Evolutionary conservation across 1,140 invertebrate genomes (phyloP), one percentile per base, ranked within the genome.

Genomic region (Drosophila bipectinata): DNA sequence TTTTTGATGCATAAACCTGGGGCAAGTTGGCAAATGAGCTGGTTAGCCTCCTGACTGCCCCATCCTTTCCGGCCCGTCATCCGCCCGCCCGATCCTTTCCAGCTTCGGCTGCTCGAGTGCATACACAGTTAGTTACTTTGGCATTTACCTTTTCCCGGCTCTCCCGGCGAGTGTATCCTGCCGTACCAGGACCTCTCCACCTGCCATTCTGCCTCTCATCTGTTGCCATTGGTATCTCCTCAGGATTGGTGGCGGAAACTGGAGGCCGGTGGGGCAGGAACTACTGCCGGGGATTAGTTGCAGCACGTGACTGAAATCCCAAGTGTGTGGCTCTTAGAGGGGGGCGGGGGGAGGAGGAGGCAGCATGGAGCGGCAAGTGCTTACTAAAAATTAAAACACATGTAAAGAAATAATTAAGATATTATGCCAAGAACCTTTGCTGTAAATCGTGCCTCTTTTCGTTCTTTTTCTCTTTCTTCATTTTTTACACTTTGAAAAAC

Each of bases 371-470:
- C 3, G 73, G 72, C 66, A 57, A 73, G 59, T 48, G 72, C 82
- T 85, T 87, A 85, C 82, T 85, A 85, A 85, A 85, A 85, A 85
- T 85, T 85, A 85, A 85, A 85, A 85, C 82, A 85, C 82, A 85
- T 85, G 82, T 85, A 85, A 85, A 81, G 82, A 85, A 85, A 87
- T 85, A 85, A 85, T 85, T 85, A 85, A 87, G 82, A 85, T 85
- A 85, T 85, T 85, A 85, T 80, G 71, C 72, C 72, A 74, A 69
- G 81, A 77, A 77, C 30, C 66, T 30, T 7, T 41, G 14, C 41
- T 18, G n/a, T 14, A 41, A 41, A n/a, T 15, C 10, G 34, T 12
- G 10, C 21, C 6, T 6, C 26, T 7, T 12, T 26, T 21, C 21
- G 2, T 6, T 41, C 12, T 12, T 26, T 14, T 4, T 21, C 12